Base-by-base conservation (phyloP, 2,113 vertebrate genomes). In the Formicarius rufipectus region DNA sequence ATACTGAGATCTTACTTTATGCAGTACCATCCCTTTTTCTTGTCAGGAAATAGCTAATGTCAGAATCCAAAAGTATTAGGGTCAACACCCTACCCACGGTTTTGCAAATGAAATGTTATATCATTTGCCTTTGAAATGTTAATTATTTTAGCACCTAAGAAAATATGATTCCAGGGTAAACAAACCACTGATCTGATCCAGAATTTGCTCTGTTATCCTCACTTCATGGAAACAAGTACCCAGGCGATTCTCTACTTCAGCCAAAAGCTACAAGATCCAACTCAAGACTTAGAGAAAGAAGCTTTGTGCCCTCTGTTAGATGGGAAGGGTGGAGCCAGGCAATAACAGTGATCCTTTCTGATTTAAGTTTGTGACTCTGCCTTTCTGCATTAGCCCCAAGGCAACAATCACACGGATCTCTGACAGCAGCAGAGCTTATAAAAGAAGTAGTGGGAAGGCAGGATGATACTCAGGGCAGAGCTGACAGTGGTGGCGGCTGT, bases 391-490 rank as follows among this genome's bases (percentile, higher is more conserved):
- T 19, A 63, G 53, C 33, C 86, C 40, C 91, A 60, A 12, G 58
- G 72, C 71, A 88, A 59, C 53, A 93, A 60, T 52, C 66, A 72
- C 86, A 69, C 19, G 27, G 53, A 85, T 59, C 33, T 60, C 60
- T 50, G 71, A 73, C 81, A 90, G 85, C 84, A 91, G 77, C 82
- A 94, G 42, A 78, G 44, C 74, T 90, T 84, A 82, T 63, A 75
- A 90, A 85, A 93, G 87, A 60, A 73, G 30, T 12, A 85, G 87
- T 84, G 75, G 78, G 90, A 95, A 94, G 82, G 52, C 74, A 87
- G 60, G 35, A 93, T 82, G 62, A 53, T 91, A 50, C 58, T 75
- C 59, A 37, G 33, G 76, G 84, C 76, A 89, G 80, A 77, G 79
- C 89, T 92, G 95, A 66, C 55, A 72, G 89, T 44, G 67, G 37